A percentile compares a stretch with the other conserved stretches of the same genome.
phyloP scores from a whole-genome alignment of 1,140 invertebrate genomes.

The Papilio dardanus region DNA sequence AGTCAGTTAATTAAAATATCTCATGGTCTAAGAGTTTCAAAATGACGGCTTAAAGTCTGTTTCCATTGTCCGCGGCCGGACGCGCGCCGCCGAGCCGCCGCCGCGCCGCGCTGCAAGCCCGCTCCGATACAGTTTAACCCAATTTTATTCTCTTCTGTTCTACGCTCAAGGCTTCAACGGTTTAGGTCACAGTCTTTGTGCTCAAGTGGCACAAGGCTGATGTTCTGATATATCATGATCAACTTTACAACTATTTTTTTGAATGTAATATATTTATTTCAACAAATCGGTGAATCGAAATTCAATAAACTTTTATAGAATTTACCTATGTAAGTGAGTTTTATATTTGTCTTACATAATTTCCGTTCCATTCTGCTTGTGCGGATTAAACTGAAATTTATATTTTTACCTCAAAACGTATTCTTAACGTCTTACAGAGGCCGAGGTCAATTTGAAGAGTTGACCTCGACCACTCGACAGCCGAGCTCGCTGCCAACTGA shows the following conservation, averaged over 20 bases:
- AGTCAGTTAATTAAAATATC: constrained; percentile 23
- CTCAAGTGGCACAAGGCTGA: constrained; percentile 50
- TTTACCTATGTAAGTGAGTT: neutral
- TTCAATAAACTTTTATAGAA: neutral
- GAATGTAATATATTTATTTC: neutral
- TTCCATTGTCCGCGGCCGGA: constrained; percentile 39
- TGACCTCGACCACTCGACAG: constrained; percentile 25
- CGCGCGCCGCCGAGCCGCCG: neutral
- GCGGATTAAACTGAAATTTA: constrained; percentile 2
- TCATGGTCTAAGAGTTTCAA: constrained; percentile 15
- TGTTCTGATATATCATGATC: neutral
- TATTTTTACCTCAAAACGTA: constrained; percentile 23
- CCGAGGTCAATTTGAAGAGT: constrained; percentile 31
- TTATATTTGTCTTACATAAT: neutral
- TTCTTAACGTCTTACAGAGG: constrained; percentile 24
- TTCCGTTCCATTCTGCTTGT: neutral
- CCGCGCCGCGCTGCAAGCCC: constrained; percentile 37
- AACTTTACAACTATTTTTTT: neutral
- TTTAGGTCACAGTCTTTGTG: constrained; percentile 52
- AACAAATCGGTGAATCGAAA: too few relatives aligned
- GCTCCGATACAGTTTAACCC: constrained; percentile 55
- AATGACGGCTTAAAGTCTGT: constrained; percentile 40
- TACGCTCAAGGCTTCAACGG: constrained; percentile 46
- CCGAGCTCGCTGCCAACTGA: constrained; percentile 28
- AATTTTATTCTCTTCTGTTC: constrained; percentile 53